Conservation (phyloP, 1,140 invertebrate genomes). For the Metaphire vulgaris region DNA sequence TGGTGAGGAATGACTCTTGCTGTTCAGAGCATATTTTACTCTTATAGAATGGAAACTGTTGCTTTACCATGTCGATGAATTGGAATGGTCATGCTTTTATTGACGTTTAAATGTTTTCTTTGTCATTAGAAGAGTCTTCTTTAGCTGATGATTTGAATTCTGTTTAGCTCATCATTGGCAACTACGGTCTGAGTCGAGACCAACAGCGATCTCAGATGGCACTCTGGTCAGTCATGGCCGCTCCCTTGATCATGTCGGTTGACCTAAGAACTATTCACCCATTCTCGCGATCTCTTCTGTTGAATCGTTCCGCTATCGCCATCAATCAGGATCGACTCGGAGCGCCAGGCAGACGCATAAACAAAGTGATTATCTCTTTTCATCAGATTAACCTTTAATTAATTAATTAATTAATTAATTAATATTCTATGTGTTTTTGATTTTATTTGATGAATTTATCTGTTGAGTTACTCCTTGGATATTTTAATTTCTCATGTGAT, state of each 20-base stretch:
- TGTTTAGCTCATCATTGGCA: conserved; percentile 30
- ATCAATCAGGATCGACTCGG: conserved; percentile 25
- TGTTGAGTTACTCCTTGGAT: too few species aligned
- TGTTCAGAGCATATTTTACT: too few species aligned
- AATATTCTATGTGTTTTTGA: neutral
- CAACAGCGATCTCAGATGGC: conserved; percentile 51
- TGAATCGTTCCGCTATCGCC: conserved; percentile 10
- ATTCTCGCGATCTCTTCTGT: conserved; percentile 10
- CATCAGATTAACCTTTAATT: too few species aligned
- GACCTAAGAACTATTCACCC: conserved; percentile 33
- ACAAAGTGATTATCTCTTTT: neutral
- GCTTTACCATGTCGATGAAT: too few species aligned
- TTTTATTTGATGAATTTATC: too few species aligned
- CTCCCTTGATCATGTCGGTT: conserved; percentile 53
- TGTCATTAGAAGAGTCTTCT: too few species aligned
- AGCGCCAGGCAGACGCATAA: neutral
- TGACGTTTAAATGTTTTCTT: too few species aligned
- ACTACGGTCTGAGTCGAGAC: conserved; percentile 34
- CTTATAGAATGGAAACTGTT: too few species aligned
- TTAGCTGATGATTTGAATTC: too few species aligned
- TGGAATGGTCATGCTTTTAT: too few species aligned
- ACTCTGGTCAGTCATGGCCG: conserved; percentile 49
- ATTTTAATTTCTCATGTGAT: too few species aligned
- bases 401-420: conserved; percentile 7
- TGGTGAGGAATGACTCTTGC: too few species aligned